These are phyloP conservation scores for Botia almorhae DNA, from an alignment of 2,797 vertebrate genomes.

Conservation along the genomic window DNA sequence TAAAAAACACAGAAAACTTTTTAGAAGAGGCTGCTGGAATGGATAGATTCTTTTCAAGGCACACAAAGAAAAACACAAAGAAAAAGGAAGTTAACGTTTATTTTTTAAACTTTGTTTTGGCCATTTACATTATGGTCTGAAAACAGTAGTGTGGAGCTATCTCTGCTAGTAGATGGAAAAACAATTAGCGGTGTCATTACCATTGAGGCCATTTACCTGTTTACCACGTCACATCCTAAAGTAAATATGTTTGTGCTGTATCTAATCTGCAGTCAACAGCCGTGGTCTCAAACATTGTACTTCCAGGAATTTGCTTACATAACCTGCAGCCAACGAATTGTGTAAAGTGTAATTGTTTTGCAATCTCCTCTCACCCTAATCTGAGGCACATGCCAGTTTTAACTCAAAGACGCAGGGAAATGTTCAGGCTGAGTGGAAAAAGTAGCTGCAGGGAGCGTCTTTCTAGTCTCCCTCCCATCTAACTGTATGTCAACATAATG, in stretches of 20 bases:
- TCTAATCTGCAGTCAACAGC: conserved; percentile 32
- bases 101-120: background rate
- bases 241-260: conserved; percentile 22
- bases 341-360: conserved; percentile 32
- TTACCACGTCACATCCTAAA: conserved; percentile 1
- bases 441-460: conserved; percentile 16
- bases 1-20: background rate
- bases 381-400: background rate
- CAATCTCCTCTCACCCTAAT: conserved; percentile 30
- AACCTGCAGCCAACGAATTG: conserved; percentile 2
- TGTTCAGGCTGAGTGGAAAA: conserved; percentile 23
- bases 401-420: conserved; percentile 13
- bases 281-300: background rate
- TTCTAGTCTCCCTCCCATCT: background rate
- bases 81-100: background rate
- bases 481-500: conserved; percentile 46
- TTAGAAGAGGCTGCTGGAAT: background rate
- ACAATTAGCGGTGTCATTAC: background rate
- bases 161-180: conserved; percentile 11
- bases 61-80: background rate
- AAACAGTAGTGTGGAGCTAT: conserved; percentile 3
- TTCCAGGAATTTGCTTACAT: conserved; percentile 25
- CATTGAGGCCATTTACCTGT: conserved; percentile 24
- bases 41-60: background rate
- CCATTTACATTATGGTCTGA: background rate